Evolutionary conservation across 2,797 vertebrate genomes (phyloP).

Genomic region (Schizopygopsis malacanthus): DNA sequence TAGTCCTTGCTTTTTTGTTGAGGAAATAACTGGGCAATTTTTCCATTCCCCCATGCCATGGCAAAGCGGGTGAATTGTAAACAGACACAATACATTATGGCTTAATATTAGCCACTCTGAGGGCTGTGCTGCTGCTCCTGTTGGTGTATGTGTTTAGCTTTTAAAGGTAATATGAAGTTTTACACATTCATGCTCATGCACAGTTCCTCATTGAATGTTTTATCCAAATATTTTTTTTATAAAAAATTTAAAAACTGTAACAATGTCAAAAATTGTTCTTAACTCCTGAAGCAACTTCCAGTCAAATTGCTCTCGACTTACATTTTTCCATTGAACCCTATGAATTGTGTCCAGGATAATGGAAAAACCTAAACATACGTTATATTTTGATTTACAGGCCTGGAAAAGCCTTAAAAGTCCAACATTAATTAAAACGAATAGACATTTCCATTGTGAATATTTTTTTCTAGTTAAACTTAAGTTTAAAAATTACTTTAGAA

Average conservation of each 20-base stretch:
- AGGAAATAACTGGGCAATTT: constrained; percentile 11
- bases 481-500: not conserved
- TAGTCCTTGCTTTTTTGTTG: constrained; percentile 13
- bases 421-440: not conserved
- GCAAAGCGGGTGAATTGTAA: constrained; percentile 1
- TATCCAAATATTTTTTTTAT: not conserved
- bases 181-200: not conserved
- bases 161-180: not conserved
- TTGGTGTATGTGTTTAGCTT: not conserved
- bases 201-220: not conserved
- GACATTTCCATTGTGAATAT: not conserved
- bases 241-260: not conserved
- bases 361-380: not conserved
- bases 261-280: not conserved
- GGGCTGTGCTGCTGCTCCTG: not conserved
- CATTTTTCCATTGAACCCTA: not conserved
- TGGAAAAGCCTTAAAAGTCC: not conserved
- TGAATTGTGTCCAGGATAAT: not conserved
- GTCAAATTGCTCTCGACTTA: not conserved
- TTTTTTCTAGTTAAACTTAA: not conserved
- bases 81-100: not conserved
- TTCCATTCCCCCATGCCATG: constrained; percentile 8
- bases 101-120: not conserved
- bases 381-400: not conserved
- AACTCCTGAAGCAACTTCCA: not conserved